These are phyloP conservation scores for Diorhabda elongata DNA, from an alignment of 1,140 invertebrate genomes.

Conservation along the genomic window DNA sequence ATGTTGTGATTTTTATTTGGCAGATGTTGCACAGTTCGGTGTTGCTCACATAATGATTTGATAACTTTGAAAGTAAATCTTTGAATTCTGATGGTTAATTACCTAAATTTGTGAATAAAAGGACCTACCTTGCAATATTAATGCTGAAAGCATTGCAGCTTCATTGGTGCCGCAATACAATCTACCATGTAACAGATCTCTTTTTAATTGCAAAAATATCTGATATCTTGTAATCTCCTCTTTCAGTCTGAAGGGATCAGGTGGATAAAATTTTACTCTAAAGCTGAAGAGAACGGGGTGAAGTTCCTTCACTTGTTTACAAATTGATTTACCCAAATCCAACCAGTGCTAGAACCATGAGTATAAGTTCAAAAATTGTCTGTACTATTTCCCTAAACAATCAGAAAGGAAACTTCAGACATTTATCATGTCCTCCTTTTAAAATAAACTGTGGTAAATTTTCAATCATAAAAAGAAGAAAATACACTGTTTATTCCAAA, in stretches of 20 bases:
- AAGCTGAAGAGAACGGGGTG: conserved; percentile 86
- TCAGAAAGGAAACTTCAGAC: too few relatives aligned
- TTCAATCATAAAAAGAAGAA: too few relatives aligned
- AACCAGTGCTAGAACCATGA: conserved; percentile 84
- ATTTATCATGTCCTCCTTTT: too few relatives aligned
- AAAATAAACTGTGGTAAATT: too few relatives aligned
- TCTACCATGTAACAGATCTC: conserved; percentile 91
- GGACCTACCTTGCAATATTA: conserved; percentile 84
- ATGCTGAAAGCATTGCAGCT: conserved; percentile 83
- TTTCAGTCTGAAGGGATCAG: conserved; percentile 78
- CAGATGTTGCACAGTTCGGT: too few relatives aligned
- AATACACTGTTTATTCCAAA: too few relatives aligned
- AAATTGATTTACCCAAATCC: conserved; percentile 86
- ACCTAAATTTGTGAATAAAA: background rate
- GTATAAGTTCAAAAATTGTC: conserved; percentile 23
- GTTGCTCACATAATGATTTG: too few relatives aligned
- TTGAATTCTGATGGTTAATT: too few relatives aligned
- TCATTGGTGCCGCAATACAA: conserved; percentile 87
- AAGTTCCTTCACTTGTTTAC: conserved; percentile 93
- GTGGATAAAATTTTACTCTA: conserved; percentile 91
- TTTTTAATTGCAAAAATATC: conserved; percentile 88
- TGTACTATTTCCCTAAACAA: too few relatives aligned
- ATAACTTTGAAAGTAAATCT: too few relatives aligned
- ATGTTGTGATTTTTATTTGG: too few relatives aligned
- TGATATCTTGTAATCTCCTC: conserved; percentile 88